A percentile compares a stretch with the other conserved stretches of the same genome.
These are phyloP conservation scores for Heliothis virescens DNA, from an alignment of 1,140 invertebrate genomes.

Conservation along the genomic window DNA sequence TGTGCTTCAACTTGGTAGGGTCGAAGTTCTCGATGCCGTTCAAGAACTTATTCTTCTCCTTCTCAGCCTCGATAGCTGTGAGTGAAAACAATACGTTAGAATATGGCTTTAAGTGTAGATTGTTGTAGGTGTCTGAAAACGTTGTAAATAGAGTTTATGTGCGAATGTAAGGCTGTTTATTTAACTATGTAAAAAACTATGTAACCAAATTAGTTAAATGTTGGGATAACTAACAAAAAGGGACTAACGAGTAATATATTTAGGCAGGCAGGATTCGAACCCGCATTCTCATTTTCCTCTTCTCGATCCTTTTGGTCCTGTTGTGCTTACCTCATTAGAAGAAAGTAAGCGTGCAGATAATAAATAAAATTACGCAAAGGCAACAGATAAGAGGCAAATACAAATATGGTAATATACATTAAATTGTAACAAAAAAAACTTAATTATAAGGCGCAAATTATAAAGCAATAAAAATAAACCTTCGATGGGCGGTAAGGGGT, in stretches of 20 bases:
- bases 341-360: conserved; percentile 16
- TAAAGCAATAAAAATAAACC: conserved; percentile 74
- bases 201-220: no score
- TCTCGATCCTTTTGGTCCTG: neutral
- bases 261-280: neutral
- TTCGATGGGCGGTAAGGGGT: conserved; percentile 91
- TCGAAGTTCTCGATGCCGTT: conserved; percentile 96
- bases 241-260: no score
- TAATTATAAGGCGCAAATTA: conserved; percentile 52
- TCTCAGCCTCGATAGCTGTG: conserved; percentile 94
- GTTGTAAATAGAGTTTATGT: no score
- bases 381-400: neutral
- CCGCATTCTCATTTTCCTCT: neutral
- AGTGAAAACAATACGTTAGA: conserved; percentile 53
- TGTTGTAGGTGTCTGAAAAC: no score
- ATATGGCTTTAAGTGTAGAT: neutral
- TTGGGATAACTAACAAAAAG: no score
- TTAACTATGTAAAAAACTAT: no score
- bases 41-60: conserved; percentile 94
- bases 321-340: neutral
- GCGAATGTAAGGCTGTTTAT: neutral
- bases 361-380: conserved; percentile 8
- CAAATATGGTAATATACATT: neutral
- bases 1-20: conserved; percentile 93
- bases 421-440: conserved; percentile 17